Evolutionary conservation across 2,888 invertebrate species (phyloP), one percentile per base, ranked within the genome.

Genomic region (Cecidostiba fungosa): DNA sequence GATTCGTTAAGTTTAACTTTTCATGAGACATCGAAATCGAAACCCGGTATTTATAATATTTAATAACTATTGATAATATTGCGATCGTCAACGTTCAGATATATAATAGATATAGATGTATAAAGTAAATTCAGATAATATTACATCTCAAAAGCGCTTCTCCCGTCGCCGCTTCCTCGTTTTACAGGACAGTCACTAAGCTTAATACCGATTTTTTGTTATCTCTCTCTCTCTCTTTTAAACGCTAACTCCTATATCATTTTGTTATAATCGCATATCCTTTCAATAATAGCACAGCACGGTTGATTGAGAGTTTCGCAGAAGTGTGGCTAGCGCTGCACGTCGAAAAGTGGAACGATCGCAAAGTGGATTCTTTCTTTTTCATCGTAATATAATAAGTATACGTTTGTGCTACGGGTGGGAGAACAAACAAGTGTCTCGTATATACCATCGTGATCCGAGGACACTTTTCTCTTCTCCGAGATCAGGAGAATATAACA

Each of bases 251-350:
- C 47, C 73, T 74, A 70, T n/a, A 85, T 74, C 73, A 39, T 81
- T 43, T 85, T 77, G 19, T 78, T 23, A 8, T 23, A 59, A 59
- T 82, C 66, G n/a, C 23, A 78, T n/a, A n/a, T 85, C 78, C 72
- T 76, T 85, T 85, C 85, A 79, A 78, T 85, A 82, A 86, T 83
- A 87, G 80, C 87, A 87, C 87, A 87, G 85, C 87, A 87, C 87
- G 85, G 78, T 85, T 87, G 85, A 87, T 87, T 87, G 85, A 87
- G 83, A 85, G 79, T 87, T 87, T 77, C 81, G 80, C 77, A 36
- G 70, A 86, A 78, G 78, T 86, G 81, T 81, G 32, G 50, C 76
- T 83, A 74, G 66, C 81, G 82, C 81, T 84, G 77, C 74, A 76
- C 82, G 84, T 74, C 73, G n/a, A 83, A 79, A 85, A 83, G 70